phyloP scores from a whole-genome alignment of 53 echinoderm and acorn worm genomes.

The Luidia sarsii region DNA sequence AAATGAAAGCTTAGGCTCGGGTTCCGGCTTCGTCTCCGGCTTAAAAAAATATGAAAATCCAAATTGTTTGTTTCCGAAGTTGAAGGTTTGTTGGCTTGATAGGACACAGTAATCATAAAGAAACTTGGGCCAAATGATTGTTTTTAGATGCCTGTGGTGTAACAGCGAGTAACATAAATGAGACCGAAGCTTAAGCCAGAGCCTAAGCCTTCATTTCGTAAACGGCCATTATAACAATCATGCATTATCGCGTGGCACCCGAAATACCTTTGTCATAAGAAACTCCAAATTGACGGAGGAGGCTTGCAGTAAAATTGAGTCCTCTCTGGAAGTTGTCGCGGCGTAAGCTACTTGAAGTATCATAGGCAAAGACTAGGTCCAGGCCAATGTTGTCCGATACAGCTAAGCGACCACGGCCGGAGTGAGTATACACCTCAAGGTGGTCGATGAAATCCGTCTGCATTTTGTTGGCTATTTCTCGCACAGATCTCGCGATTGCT shows the following conservation, averaged over 20 bases:
- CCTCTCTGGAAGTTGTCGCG: constrained; percentile 59
- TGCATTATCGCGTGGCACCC: neutral
- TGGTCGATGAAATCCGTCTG: constrained; percentile 63
- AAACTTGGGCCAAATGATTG: too few species aligned
- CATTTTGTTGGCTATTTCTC: constrained; percentile 60
- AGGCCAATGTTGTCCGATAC: constrained; percentile 60
- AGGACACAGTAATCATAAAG: too few species aligned
- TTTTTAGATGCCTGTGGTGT: too few species aligned
- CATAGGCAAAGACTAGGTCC: constrained; percentile 79
- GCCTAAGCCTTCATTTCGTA: too few species aligned
- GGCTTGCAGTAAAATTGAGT: constrained; percentile 65
- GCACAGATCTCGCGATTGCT: constrained; percentile 26
- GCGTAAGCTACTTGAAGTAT: constrained; percentile 65
- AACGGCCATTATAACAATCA: too few species aligned
- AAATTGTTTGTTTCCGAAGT: too few species aligned
- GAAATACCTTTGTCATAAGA: constrained; percentile 66
- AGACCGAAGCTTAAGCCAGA: too few species aligned
- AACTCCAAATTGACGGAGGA: constrained; percentile 68
- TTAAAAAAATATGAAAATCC: too few species aligned
- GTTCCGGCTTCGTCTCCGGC: too few species aligned
- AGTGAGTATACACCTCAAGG: constrained; percentile 56
- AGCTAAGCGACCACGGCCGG: constrained; percentile 51
- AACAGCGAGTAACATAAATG: too few species aligned
- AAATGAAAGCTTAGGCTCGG: too few species aligned
- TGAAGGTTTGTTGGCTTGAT: too few species aligned